Conservation (phyloP, 2,113 vertebrate species). For the Perca fluviatilis region DNA sequence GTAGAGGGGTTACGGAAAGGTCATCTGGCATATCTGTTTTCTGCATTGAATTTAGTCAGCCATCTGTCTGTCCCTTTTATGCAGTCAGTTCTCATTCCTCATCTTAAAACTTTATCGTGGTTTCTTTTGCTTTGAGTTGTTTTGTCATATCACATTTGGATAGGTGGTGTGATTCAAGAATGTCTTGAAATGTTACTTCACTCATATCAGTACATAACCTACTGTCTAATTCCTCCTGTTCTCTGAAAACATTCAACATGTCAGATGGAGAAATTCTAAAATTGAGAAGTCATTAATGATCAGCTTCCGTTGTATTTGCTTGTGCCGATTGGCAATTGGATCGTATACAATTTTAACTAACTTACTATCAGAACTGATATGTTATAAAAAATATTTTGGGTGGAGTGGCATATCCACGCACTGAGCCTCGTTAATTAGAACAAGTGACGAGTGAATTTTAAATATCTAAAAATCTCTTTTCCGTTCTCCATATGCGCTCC, state of each 20-base stretch:
- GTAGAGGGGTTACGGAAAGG: conserved; percentile 66
- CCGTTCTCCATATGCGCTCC: too few species aligned
- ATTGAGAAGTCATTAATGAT: not conserved
- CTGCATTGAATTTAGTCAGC: conserved; percentile 50
- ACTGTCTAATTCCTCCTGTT: not conserved
- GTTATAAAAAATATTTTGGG: too few species aligned
- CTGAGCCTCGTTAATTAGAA: too few species aligned
- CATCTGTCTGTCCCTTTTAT: conserved; percentile 50
- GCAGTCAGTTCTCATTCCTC: not conserved
- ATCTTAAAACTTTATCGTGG: conserved; percentile 1
- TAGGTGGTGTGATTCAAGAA: not conserved
- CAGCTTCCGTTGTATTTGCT: not conserved
- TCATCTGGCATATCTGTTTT: conserved; percentile 45
- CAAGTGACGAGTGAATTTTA: too few species aligned
- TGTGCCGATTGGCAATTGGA: too few species aligned
- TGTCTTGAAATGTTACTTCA: not conserved
- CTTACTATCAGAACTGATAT: too few species aligned
- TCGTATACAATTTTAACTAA: too few species aligned
- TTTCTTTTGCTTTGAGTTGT: not conserved
- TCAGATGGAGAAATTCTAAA: conserved; percentile 1
- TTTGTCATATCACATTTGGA: not conserved
- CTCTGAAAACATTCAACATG: not conserved
- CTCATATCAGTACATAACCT: not conserved
- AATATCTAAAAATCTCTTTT: too few species aligned
- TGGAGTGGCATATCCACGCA: too few species aligned